Evolutionary conservation across 23 tunicate species (phyloP).

Genomic region (Styela clava): DNA sequence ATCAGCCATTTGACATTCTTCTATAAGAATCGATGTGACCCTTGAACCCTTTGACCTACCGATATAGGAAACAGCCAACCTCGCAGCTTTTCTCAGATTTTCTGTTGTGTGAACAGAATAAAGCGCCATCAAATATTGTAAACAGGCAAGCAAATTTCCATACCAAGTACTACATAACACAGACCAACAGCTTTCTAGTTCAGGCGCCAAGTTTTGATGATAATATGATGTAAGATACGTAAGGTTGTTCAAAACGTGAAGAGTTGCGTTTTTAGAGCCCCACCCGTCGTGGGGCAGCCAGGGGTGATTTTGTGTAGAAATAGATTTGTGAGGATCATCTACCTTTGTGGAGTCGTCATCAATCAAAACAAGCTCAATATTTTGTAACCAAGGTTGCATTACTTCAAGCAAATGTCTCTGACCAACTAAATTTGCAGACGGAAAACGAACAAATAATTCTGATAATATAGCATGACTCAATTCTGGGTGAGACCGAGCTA

Average conservation of each 20-base stretch:
- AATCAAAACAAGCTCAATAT: conserved; percentile 37
- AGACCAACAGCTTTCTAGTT: conserved; percentile 68
- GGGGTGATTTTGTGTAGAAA: conserved; percentile 10
- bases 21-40: conserved; percentile 37
- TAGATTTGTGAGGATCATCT: conserved; percentile 1
- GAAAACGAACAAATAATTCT: conserved; percentile 69
- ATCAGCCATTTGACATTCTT: conserved; percentile 51
- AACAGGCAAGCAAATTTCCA: conserved; percentile 36
- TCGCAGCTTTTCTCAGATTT: conserved; percentile 27
- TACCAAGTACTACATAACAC: conserved; percentile 44
- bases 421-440: conserved; percentile 26
- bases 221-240: conserved; percentile 25
- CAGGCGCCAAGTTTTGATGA: conserved; percentile 24
- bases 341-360: background rate
- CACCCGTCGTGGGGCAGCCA: conserved; percentile 32
- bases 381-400: conserved; percentile 68
- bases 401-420: conserved; percentile 64
- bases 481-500: conserved; percentile 50
- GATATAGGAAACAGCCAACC: conserved; percentile 33
- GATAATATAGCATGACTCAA: conserved; percentile 42
- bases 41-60: conserved; percentile 29
- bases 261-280: conserved; percentile 43
- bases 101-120: conserved; percentile 39
- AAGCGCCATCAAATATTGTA: conserved; percentile 33
- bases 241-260: conserved; percentile 29